Conservation (phyloP, 2,113 vertebrate genomes). For the Tenebrosternarchus preto region DNA sequence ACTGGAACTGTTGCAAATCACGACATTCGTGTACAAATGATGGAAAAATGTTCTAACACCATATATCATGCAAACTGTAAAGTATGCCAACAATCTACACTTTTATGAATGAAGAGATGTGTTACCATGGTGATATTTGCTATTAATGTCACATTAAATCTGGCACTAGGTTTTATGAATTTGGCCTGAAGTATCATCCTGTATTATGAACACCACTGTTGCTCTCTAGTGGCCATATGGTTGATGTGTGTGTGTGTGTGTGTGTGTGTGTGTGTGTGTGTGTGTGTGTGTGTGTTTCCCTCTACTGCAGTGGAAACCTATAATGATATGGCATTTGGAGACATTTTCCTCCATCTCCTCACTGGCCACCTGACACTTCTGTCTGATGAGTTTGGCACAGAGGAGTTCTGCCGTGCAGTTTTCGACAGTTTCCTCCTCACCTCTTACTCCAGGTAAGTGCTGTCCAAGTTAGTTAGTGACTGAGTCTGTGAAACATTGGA, state of each 20-base stretch:
- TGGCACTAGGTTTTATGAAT: too few relatives aligned
- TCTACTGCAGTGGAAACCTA: conserved; percentile 84
- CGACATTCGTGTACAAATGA: too few relatives aligned
- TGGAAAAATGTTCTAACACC: too few relatives aligned
- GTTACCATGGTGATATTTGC: too few relatives aligned
- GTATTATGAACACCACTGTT: not conserved
- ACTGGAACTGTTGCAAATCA: too few relatives aligned
- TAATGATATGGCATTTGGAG: conserved; percentile 90
- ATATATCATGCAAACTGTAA: too few relatives aligned
- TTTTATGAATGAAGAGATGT: too few relatives aligned
- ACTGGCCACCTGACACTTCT: conserved; percentile 89
- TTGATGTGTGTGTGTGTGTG: not conserved
- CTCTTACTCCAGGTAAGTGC: conserved; percentile 83
- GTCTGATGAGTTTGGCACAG: conserved; percentile 87
- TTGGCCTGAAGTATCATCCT: not conserved
- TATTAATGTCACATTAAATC: too few relatives aligned
- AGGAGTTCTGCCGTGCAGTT: conserved; percentile 89
- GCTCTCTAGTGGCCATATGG: not conserved
- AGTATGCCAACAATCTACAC: too few relatives aligned
- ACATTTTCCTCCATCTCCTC: conserved; percentile 96
- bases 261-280: not conserved
- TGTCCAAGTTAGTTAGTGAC: not conserved
- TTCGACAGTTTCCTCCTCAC: conserved; percentile 93
- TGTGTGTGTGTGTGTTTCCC: not conserved
- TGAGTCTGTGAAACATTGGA: not conserved